phyloP scores from a whole-genome alignment of 2,113 vertebrate genomes.

The Stigmatopora argus region DNA sequence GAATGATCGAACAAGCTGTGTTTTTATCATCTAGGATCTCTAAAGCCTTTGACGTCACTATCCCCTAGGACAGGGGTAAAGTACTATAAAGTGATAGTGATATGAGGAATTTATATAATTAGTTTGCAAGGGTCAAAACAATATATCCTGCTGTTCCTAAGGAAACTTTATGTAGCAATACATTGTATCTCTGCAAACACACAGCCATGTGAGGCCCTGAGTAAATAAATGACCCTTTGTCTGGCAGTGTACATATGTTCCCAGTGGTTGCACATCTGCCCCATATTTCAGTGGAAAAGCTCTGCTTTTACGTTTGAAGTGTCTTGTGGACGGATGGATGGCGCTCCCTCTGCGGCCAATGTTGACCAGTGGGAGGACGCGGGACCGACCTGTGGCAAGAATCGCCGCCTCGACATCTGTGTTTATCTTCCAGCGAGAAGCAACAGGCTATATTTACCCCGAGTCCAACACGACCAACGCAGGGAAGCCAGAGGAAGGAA shows the following conservation, averaged over 20 bases:
- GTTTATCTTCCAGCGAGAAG: slow-evolving; percentile 73
- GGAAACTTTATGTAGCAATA: background rate
- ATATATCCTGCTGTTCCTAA: background rate
- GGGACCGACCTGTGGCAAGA: slow-evolving; percentile 57
- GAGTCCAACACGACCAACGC: slow-evolving; percentile 58
- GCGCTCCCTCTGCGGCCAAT: slow-evolving; percentile 24
- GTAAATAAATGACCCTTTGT: slow-evolving; percentile 40
- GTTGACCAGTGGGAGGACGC: slow-evolving; percentile 46
- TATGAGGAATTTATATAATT: slow-evolving; percentile 24
- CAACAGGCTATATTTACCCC: slow-evolving; percentile 75
- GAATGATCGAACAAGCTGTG: slow-evolving; percentile 19
- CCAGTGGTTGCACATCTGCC: slow-evolving; percentile 10
- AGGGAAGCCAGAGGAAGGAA: slow-evolving; percentile 29
- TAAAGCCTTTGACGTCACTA: slow-evolving; percentile 23
- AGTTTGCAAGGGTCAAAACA: slow-evolving; percentile 21
- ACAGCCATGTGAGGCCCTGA: slow-evolving; percentile 1
- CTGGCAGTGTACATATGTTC: slow-evolving; percentile 25
- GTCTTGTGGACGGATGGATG: slow-evolving; percentile 30
- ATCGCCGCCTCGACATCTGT: slow-evolving; percentile 72
- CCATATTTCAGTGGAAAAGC: slow-evolving; percentile 26
- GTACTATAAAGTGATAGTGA: slow-evolving; percentile 21
- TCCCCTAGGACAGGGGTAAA: slow-evolving; percentile 6
- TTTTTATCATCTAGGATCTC: slow-evolving; percentile 7
- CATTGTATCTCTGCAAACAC: background rate
- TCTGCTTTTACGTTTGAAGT: slow-evolving; percentile 43